A percentile compares a stretch with the other conserved stretches of the same genome.
Conservation (phyloP, 2,113 vertebrate genomes). For the Periophthalmodon schlosseri region DNA sequence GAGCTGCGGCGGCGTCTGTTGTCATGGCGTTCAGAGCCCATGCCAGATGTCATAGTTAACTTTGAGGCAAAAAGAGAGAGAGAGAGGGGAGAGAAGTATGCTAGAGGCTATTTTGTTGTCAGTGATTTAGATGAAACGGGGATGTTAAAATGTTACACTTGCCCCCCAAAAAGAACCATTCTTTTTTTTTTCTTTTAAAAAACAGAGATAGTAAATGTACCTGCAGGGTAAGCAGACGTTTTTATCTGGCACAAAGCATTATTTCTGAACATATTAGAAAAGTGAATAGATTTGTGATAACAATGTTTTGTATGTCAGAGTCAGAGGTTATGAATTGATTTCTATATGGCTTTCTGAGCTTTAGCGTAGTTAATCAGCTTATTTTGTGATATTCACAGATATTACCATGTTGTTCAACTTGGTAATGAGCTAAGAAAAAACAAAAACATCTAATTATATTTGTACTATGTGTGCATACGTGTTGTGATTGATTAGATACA, state of each 20-base stretch:
- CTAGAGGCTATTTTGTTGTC: conserved; percentile 84
- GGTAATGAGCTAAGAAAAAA: not conserved
- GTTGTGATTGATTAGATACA: not conserved
- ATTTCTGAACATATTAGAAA: conserved; percentile 61
- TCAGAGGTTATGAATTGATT: conserved; percentile 29
- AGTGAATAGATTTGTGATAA: conserved; percentile 32
- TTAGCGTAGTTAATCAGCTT: conserved; percentile 27
- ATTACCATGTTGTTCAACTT: not conserved
- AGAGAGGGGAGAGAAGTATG: conserved; percentile 77
- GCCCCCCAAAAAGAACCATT: conserved; percentile 68
- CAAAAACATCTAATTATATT: conserved; percentile 4
- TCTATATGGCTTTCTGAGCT: conserved; percentile 6
- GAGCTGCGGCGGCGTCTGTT: conserved; percentile 80
- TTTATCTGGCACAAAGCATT: conserved; percentile 57
- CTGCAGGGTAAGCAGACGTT: conserved; percentile 67
- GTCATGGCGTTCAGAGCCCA: conserved; percentile 83
- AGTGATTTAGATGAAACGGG: conserved; percentile 81
- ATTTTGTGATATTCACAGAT: not conserved
- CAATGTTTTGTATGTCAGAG: conserved; percentile 25
- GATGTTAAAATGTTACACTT: conserved; percentile 79
- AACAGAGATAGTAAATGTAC: conserved; percentile 69
- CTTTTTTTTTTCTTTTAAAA: conserved; percentile 40
- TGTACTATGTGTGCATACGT: not conserved
- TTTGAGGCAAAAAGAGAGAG: conserved; percentile 73
- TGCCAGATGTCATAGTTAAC: conserved; percentile 86